Evolutionary conservation across 2,888 invertebrate genomes (phyloP).

Genomic region (Phengaris alcon): DNA sequence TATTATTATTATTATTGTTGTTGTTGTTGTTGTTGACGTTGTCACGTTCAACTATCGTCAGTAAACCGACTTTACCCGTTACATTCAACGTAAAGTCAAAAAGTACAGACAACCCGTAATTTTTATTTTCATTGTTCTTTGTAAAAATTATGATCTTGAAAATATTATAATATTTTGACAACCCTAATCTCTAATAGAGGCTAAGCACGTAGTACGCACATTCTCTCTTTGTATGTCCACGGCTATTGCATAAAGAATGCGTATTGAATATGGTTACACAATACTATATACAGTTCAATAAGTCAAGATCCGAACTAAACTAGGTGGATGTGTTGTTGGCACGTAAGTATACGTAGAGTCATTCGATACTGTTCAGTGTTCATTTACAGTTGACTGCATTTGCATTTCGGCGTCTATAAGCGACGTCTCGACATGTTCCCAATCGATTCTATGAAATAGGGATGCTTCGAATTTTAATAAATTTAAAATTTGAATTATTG

Average conservation of each 20-base stretch:
- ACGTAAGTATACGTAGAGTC: constrained; percentile 29
- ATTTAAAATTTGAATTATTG: constrained; percentile 5
- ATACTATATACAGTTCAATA: constrained; percentile 41
- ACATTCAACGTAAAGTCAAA: too few relatives aligned
- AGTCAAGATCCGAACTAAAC: constrained; percentile 34
- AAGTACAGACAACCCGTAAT: too few relatives aligned
- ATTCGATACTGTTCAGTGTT: constrained; percentile 32
- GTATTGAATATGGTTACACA: constrained; percentile 45
- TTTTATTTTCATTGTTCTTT: not conserved
- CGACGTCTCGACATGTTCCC: constrained; percentile 15
- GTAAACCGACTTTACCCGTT: too few relatives aligned
- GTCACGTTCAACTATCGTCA: too few relatives aligned
- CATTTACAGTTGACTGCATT: constrained; percentile 32
- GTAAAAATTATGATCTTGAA: too few relatives aligned
- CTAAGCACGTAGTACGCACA: constrained; percentile 56
- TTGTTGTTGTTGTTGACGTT: too few relatives aligned
- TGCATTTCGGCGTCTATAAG: constrained; percentile 27
- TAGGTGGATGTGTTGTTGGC: constrained; percentile 34
- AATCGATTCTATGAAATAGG: not conserved
- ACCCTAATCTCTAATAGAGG: constrained; percentile 50
- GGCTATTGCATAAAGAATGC: constrained; percentile 57
- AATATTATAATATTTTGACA: constrained; percentile 39
- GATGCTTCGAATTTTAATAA: constrained; percentile 12
- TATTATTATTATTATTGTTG: too few relatives aligned
- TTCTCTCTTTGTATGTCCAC: constrained; percentile 61